Evolutionary conservation across 2,888 invertebrate genomes (phyloP).

Genomic region (Scaptomyza polygonia): DNA sequence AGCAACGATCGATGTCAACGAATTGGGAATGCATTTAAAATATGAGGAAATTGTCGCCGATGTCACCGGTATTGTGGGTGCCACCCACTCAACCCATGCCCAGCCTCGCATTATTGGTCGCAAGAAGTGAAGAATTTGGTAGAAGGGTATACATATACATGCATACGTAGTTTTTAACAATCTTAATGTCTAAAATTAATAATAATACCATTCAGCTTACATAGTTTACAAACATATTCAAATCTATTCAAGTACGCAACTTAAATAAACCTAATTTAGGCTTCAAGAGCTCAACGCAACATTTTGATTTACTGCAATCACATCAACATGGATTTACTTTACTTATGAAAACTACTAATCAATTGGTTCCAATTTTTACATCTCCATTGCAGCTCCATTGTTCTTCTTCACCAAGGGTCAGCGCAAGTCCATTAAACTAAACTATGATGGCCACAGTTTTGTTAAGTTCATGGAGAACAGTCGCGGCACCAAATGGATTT

Average conservation of each 20-base stretch:
- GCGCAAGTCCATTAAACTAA: conserved; percentile 80
- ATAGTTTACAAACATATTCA: conserved; percentile 24
- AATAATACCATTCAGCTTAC: conserved; percentile 48
- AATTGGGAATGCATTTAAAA: conserved; percentile 81
- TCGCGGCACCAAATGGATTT: conserved; percentile 83
- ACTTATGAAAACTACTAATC: conserved; percentile 11
- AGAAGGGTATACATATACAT: conserved; percentile 2
- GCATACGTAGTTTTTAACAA: conserved; percentile 16
- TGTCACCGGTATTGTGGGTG: conserved; percentile 80
- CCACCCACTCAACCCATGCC: conserved; percentile 27
- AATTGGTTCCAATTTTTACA: conserved; percentile 3
- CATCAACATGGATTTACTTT: not conserved
- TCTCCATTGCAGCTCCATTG: conserved; percentile 46
- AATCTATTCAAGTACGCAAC: conserved; percentile 45
- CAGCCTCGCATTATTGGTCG: conserved; percentile 31
- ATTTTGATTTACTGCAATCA: conserved; percentile 21
- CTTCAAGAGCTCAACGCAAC: conserved; percentile 32
- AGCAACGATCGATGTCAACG: conserved; percentile 67
- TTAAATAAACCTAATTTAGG: conserved; percentile 51
- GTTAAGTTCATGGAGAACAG: conserved; percentile 82
- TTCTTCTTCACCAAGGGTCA: conserved; percentile 82
- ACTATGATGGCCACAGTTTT: conserved; percentile 79
- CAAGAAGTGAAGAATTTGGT: conserved; percentile 37
- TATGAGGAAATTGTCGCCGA: conserved; percentile 84
- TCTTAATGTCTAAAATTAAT: conserved; percentile 24